These are phyloP conservation scores for Tricholaema leucomelas DNA, from an alignment of 2,113 vertebrate species.

Conservation along the genomic window DNA sequence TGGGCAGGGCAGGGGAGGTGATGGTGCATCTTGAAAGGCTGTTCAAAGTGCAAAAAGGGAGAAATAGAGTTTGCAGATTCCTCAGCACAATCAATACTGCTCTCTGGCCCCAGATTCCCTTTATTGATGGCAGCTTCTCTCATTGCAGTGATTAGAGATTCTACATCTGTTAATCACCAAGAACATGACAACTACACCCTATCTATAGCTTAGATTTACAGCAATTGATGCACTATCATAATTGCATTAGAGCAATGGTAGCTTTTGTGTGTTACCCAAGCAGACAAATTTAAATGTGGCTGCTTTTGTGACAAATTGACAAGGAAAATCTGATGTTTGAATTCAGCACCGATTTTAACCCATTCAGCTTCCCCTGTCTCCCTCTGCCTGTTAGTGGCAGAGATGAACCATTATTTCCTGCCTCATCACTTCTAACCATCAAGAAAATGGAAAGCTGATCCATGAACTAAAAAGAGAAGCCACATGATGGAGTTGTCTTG, in stretches of 20 bases:
- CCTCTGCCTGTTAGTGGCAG: background rate
- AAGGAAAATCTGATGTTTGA: conserved; percentile 25
- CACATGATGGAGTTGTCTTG: background rate
- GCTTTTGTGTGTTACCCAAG: conserved; percentile 57
- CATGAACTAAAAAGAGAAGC: background rate
- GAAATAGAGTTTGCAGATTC: conserved; percentile 46
- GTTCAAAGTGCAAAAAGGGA: conserved; percentile 24
- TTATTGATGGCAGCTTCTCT: conserved; percentile 68
- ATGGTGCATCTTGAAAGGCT: background rate
- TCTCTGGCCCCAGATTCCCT: conserved; percentile 22
- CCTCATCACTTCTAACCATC: background rate
- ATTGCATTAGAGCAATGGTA: conserved; percentile 57
- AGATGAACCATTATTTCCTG: background rate
- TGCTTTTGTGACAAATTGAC: conserved; percentile 26
- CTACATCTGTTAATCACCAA: conserved; percentile 68
- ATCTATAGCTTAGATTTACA: conserved; percentile 62
- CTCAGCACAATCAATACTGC: conserved; percentile 38
- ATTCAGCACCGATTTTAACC: conserved; percentile 9
- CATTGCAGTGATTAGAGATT: conserved; percentile 60
- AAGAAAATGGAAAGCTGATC: background rate
- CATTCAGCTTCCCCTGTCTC: background rate
- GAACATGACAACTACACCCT: conserved; percentile 65
- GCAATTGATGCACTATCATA: conserved; percentile 58
- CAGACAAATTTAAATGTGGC: conserved; percentile 13
- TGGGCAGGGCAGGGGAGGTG: background rate